These are phyloP conservation scores for Pectinophora gossypiella DNA, from an alignment of 1,140 invertebrate genomes.

Conservation along the genomic window DNA sequence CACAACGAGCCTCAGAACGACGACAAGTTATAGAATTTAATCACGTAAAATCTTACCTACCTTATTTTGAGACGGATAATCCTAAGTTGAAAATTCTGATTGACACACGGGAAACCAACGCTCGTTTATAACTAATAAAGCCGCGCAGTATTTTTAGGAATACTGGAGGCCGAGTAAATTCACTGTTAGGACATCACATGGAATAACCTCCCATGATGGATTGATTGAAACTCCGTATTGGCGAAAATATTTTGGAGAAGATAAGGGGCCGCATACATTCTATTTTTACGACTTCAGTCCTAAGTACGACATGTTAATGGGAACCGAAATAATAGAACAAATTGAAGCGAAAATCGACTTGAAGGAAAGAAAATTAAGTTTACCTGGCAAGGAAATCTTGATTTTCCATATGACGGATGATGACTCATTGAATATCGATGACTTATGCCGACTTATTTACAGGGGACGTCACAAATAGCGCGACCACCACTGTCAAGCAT, in stretches of 20 bases:
- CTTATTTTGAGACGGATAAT: too few relatives aligned
- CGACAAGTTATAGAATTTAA: constrained; percentile 17
- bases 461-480: constrained; percentile 14
- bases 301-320: constrained; percentile 7
- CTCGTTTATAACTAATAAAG: constrained; percentile 15
- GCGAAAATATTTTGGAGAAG: constrained; percentile 5
- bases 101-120: constrained; percentile 15
- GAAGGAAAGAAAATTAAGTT: constrained; percentile 1
- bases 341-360: too few relatives aligned
- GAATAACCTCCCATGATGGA: constrained; percentile 2
- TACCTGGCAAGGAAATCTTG: constrained; percentile 7
- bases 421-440: too few relatives aligned
- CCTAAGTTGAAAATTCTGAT: constrained; percentile 16
- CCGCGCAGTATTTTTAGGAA: constrained; percentile 10
- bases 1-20: background rate
- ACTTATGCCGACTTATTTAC: constrained; percentile 15
- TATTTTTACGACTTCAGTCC: constrained; percentile 8
- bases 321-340: too few relatives aligned
- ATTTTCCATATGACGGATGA: too few relatives aligned
- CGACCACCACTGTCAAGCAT: too few relatives aligned
- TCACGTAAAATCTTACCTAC: constrained; percentile 17
- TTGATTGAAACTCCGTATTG: constrained; percentile 9
- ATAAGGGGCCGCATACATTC: background rate
- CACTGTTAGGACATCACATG: constrained; percentile 9
- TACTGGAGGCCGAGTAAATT: constrained; percentile 14